Percentiles rank a stretch among this genome's conserved stretches.
Evolutionary conservation across 2,113 vertebrate genomes (phyloP).

Genomic region (Chiloscyllium plagiosum): DNA sequence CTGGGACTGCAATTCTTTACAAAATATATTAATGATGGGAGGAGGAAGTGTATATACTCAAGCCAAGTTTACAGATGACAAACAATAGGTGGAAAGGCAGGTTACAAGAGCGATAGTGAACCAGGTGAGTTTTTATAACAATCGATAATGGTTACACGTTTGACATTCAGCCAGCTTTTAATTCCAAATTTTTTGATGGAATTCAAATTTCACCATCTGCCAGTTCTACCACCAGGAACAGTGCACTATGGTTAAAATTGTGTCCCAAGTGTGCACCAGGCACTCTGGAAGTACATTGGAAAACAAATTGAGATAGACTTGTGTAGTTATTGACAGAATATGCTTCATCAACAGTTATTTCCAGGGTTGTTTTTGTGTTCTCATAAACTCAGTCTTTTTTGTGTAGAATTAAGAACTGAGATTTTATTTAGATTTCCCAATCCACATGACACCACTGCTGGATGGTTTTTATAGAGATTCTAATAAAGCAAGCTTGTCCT

Average conservation of each 20-base stretch:
- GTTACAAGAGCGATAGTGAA: too few relatives aligned
- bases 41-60: too few relatives aligned
- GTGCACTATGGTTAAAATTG: too few relatives aligned
- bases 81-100: too few relatives aligned
- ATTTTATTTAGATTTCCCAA: background rate
- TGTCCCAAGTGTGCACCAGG: background rate
- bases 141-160: too few relatives aligned
- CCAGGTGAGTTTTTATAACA: too few relatives aligned
- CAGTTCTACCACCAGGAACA: background rate
- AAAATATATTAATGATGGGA: too few relatives aligned
- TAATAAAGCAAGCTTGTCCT: background rate
- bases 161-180: too few relatives aligned
- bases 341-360: background rate
- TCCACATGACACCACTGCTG: background rate
- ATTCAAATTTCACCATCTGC: background rate
- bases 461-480: background rate
- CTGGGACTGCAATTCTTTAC: too few relatives aligned
- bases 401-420: background rate
- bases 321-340: background rate
- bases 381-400: background rate
- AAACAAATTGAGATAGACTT: background rate
- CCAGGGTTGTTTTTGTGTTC: background rate
- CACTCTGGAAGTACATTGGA: background rate
- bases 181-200: too few relatives aligned
- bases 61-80: too few relatives aligned